Conservation (phyloP, 1,140 invertebrate species). For the Cydia strobilella region DNA sequence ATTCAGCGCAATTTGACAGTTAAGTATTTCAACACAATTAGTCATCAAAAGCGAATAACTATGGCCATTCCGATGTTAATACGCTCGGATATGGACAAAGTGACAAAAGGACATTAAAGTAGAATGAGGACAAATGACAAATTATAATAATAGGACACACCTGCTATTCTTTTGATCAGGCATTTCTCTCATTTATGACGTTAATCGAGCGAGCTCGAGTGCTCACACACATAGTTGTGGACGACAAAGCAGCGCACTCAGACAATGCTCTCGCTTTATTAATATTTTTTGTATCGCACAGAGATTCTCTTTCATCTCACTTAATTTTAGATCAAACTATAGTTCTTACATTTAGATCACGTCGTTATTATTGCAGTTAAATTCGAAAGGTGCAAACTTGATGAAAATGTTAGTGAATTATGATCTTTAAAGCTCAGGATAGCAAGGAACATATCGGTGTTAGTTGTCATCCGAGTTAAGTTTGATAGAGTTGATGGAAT, state of each 20-base stretch:
- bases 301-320: slow-evolving; percentile 75
- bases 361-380: slow-evolving; percentile 74
- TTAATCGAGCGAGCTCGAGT: slow-evolving; percentile 73
- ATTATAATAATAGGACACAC: slow-evolving; percentile 77
- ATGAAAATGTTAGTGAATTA: not conserved
- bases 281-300: slow-evolving; percentile 75
- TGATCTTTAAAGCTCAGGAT: not conserved
- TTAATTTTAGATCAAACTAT: slow-evolving; percentile 77
- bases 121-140: slow-evolving; percentile 71
- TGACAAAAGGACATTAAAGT: slow-evolving; percentile 63
- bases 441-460: slow-evolving; percentile 36
- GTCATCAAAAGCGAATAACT: slow-evolving; percentile 43
- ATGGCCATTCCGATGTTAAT: slow-evolving; percentile 49
- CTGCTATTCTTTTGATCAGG: slow-evolving; percentile 78
- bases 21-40: slow-evolving; percentile 46
- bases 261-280: slow-evolving; percentile 69
- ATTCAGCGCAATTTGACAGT: slow-evolving; percentile 37
- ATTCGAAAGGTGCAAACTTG: slow-evolving; percentile 29
- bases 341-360: slow-evolving; percentile 75
- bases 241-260: slow-evolving; percentile 66
- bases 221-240: slow-evolving; percentile 71
- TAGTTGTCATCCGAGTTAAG: slow-evolving; percentile 39
- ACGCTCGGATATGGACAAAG: slow-evolving; percentile 47
- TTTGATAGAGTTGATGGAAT: slow-evolving; percentile 27
- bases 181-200: slow-evolving; percentile 79